phyloP scores from a whole-genome alignment of 92 coral and sea anemone genomes.

The Plumapathes pennacea region DNA sequence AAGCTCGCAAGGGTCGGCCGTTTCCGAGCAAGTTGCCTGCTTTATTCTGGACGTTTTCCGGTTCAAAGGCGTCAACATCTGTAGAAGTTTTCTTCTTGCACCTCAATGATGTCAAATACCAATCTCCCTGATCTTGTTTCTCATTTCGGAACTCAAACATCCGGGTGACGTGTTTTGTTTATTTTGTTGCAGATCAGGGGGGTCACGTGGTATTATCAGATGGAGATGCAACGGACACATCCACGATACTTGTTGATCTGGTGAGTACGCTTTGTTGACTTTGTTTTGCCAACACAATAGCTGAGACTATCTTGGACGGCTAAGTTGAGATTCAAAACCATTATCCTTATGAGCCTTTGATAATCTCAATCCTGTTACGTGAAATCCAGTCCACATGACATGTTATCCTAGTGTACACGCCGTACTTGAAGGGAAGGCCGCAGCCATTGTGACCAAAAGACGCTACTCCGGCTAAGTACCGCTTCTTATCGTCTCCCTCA shows the following conservation, averaged over 20 bases:
- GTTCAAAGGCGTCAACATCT: too few relatives aligned
- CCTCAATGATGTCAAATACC: too few relatives aligned
- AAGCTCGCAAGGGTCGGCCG: too few relatives aligned
- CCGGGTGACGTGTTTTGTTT: too few relatives aligned
- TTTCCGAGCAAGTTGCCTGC: too few relatives aligned
- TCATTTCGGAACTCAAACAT: too few relatives aligned
- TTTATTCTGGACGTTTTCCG: too few relatives aligned
- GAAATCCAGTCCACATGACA: conserved; percentile 72
- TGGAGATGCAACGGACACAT: conserved; percentile 59
- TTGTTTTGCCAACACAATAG: neutral
- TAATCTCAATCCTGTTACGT: conserved; percentile 56
- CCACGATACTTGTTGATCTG: conserved; percentile 62
- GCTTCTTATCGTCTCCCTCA: conserved; percentile 63
- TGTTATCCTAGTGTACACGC: conserved; percentile 70
- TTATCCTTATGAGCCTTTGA: too few relatives aligned
- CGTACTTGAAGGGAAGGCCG: conserved; percentile 86
- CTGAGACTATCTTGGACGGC: neutral
- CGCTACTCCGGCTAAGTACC: conserved; percentile 92
- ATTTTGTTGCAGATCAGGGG: conserved; percentile 55
- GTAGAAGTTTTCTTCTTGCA: too few relatives aligned
- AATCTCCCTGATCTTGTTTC: too few relatives aligned
- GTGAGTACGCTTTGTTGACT: conserved; percentile 46
- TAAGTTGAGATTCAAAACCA: too few relatives aligned
- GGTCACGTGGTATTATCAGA: conserved; percentile 61
- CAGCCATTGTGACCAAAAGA: conserved; percentile 94